Conservation (phyloP, 2,888 invertebrate species). For the Pseudococcus longispinus region DNA sequence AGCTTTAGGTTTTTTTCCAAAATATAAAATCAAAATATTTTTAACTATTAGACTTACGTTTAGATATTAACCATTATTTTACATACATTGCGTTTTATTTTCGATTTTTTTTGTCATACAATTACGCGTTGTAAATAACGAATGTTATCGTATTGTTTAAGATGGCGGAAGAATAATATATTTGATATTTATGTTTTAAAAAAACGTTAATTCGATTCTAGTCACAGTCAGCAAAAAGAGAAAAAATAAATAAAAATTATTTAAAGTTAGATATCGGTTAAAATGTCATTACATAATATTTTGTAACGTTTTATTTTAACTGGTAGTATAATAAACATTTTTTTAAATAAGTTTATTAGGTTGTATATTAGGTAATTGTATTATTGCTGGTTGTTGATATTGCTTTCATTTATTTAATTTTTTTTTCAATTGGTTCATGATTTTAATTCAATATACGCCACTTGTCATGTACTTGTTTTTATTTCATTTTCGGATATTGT, state of each 20-base stretch:
- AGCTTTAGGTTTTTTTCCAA: constrained; percentile 2
- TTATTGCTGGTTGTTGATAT: constrained; percentile 57
- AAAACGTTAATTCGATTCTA: constrained; percentile 54
- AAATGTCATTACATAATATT: constrained; percentile 52
- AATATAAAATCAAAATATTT: constrained; percentile 38
- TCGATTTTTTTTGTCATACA: constrained; percentile 43
- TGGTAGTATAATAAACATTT: constrained; percentile 52
- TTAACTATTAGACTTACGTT: constrained; percentile 34
- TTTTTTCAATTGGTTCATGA: constrained; percentile 56
- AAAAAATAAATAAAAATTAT: constrained; percentile 35
- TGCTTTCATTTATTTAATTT: constrained; percentile 52
- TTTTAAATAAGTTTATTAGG: constrained; percentile 54
- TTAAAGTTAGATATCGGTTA: constrained; percentile 49
- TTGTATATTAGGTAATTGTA: constrained; percentile 56
- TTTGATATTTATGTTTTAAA: constrained; percentile 49
- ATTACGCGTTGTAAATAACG: constrained; percentile 51
- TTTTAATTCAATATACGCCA: constrained; percentile 56
- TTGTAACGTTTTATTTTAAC: constrained; percentile 52
- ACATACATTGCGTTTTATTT: constrained; percentile 41
- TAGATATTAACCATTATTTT: constrained; percentile 41
- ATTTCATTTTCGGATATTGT: not conserved
- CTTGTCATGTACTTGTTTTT: constrained; percentile 49
- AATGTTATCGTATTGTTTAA: constrained; percentile 51
- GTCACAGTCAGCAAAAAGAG: constrained; percentile 50
- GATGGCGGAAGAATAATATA: constrained; percentile 48